Evolutionary conservation across 2,888 invertebrate species (phyloP).

Genomic region (Neuroscelio doddi): DNA sequence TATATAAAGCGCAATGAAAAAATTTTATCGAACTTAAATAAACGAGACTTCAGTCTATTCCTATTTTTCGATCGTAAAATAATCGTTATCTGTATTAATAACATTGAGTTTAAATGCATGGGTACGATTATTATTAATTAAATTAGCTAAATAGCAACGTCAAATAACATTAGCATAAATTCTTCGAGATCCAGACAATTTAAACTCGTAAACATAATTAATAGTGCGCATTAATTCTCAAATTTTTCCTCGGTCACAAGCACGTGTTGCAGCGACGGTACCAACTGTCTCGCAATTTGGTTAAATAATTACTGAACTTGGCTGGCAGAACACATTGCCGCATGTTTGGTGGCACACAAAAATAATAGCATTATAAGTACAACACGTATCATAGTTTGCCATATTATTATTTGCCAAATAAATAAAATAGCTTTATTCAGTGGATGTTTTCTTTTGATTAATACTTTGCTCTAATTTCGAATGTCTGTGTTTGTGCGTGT

Average conservation of each 20-base stretch:
- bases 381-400: too few species aligned
- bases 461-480: too few species aligned
- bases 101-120: too few species aligned
- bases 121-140: background rate
- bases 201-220: slow-evolving; percentile 70
- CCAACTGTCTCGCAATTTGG: slow-evolving; percentile 69
- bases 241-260: slow-evolving; percentile 64
- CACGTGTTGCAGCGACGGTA: slow-evolving; percentile 63
- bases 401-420: too few species aligned
- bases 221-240: slow-evolving; percentile 68
- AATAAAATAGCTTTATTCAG: too few species aligned
- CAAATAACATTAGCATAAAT: slow-evolving; percentile 62
- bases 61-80: too few species aligned
- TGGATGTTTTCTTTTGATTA: too few species aligned
- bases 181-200: slow-evolving; percentile 59
- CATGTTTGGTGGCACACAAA: slow-evolving; percentile 37
- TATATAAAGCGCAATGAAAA: too few species aligned
- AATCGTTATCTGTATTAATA: too few species aligned
- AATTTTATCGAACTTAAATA: too few species aligned
- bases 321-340: slow-evolving; percentile 44
- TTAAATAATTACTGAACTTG: slow-evolving; percentile 71
- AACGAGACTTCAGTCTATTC: too few species aligned
- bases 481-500: too few species aligned
- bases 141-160: slow-evolving; percentile 8
- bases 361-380: slow-evolving; percentile 34